These are phyloP conservation scores for Tenodera sinensis DNA, from an alignment of 2,888 invertebrate species.

Conservation along the genomic window DNA sequence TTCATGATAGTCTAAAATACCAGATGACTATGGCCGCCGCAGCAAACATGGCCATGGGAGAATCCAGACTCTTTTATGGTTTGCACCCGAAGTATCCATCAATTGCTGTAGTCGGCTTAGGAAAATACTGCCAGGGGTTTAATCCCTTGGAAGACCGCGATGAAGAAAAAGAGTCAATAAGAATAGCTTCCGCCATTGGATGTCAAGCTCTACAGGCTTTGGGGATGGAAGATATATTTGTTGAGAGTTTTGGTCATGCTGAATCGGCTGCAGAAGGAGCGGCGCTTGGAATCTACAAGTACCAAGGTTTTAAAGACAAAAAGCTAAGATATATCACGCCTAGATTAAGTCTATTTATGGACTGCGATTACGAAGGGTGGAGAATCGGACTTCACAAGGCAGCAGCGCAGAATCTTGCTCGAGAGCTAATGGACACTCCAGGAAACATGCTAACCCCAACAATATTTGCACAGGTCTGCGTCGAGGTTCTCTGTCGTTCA, in stretches of 20 bases:
- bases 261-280: slow-evolving; percentile 80
- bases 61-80: slow-evolving; percentile 61
- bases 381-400: slow-evolving; percentile 67
- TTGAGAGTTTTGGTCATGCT: slow-evolving; percentile 74
- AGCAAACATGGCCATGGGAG: slow-evolving; percentile 52
- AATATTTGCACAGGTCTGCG: slow-evolving; percentile 57
- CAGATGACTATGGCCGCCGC: background rate
- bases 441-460: slow-evolving; percentile 77
- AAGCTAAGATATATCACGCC: slow-evolving; percentile 42
- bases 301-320: slow-evolving; percentile 60
- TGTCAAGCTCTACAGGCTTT: slow-evolving; percentile 54
- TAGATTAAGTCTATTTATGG: slow-evolving; percentile 55
- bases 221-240: slow-evolving; percentile 54
- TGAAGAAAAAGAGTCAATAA: slow-evolving; percentile 69
- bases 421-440: slow-evolving; percentile 74
- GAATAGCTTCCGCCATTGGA: slow-evolving; percentile 63
- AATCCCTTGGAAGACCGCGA: slow-evolving; percentile 67
- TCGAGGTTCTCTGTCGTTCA: slow-evolving; percentile 42
- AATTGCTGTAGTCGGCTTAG: slow-evolving; percentile 72
- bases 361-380: slow-evolving; percentile 68
- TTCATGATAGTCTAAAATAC: background rate
- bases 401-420: slow-evolving; percentile 74
- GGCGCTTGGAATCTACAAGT: slow-evolving; percentile 63
- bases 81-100: slow-evolving; percentile 60
- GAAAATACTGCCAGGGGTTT: slow-evolving; percentile 62